A percentile compares a stretch with the other conserved stretches of the same genome.
Conservation (phyloP, 2,888 invertebrate genomes). For the Nomada flava region DNA sequence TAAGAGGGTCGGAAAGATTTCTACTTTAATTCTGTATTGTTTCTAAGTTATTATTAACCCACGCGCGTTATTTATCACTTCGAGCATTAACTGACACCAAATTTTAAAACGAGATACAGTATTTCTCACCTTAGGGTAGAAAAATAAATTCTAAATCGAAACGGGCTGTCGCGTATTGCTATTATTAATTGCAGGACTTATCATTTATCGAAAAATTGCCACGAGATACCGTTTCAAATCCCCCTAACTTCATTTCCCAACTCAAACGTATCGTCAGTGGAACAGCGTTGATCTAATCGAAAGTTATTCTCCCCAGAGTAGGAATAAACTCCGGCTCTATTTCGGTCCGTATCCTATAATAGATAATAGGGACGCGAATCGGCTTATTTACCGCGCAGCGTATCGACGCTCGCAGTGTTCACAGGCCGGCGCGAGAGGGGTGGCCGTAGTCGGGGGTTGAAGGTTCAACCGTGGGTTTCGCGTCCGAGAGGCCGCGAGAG, state of each 20-base stretch:
- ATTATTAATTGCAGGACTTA: too few species aligned
- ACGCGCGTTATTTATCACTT: too few species aligned
- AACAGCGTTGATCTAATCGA: neutral
- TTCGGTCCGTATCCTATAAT: slow-evolving; percentile 41
- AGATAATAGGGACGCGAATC: slow-evolving; percentile 56
- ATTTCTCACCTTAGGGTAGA: too few species aligned
- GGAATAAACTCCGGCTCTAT: slow-evolving; percentile 46
- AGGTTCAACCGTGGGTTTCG: slow-evolving; percentile 46
- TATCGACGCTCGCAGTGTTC: slow-evolving; percentile 46
- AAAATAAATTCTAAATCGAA: too few species aligned
- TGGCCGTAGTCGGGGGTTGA: slow-evolving; percentile 33
- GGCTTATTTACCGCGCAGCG: slow-evolving; percentile 52
- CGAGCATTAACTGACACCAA: too few species aligned
- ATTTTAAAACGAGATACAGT: too few species aligned
- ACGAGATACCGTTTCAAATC: neutral
- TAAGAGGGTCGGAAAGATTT: too few species aligned
- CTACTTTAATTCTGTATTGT: too few species aligned
- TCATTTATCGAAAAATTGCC: too few species aligned
- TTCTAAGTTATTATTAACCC: too few species aligned
- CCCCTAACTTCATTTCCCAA: neutral
- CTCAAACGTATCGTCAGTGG: neutral
- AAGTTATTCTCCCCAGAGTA: slow-evolving; percentile 40
- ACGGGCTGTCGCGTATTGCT: too few species aligned
- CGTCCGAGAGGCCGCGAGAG: slow-evolving; percentile 45
- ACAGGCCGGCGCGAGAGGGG: slow-evolving; percentile 17